These are phyloP conservation scores for Ichneumon xanthorius DNA, from an alignment of 2,888 invertebrate species.

Conservation along the genomic window DNA sequence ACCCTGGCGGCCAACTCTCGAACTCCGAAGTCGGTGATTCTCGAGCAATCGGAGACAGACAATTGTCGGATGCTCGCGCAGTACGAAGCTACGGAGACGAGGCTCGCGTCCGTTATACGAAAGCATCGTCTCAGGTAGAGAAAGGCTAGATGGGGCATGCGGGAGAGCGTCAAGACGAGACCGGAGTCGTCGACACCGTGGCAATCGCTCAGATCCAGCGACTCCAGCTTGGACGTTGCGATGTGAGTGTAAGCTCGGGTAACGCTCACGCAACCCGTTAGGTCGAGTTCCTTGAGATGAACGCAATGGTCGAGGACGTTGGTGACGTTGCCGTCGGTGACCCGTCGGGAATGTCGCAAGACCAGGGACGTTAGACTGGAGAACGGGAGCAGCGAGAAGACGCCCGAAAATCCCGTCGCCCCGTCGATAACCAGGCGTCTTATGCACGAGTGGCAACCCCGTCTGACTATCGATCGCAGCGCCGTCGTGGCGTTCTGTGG, in stretches of 20 bases:
- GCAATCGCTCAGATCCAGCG: conserved; percentile 96
- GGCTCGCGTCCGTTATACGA: conserved; percentile 95
- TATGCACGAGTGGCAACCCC: conserved; percentile 78
- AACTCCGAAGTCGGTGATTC: conserved; percentile 95
- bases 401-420: conserved; percentile 77
- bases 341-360: conserved; percentile 78
- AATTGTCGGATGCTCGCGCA: conserved; percentile 94
- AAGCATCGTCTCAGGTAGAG: conserved; percentile 95
- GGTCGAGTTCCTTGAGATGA: conserved; percentile 78
- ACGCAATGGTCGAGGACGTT: conserved; percentile 79
- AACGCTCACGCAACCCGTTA: conserved; percentile 78
- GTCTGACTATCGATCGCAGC: conserved; percentile 76
- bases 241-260: conserved; percentile 77
- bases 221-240: conserved; percentile 90
- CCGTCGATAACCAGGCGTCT: conserved; percentile 79
- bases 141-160: conserved; percentile 94
- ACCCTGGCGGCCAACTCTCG: conserved; percentile 94
- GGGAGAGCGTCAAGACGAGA: conserved; percentile 92
- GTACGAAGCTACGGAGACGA: conserved; percentile 96
- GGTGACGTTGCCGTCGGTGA: conserved; percentile 78
- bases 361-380: conserved; percentile 84
- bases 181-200: conserved; percentile 93
- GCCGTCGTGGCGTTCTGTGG: conserved; percentile 78
- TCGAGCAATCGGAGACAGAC: conserved; percentile 95
- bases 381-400: conserved; percentile 78